A percentile compares a stretch with the other conserved stretches of the same genome.
Evolutionary conservation across 1,140 invertebrate genomes (phyloP).

Genomic region (Drosophila nikananu): DNA sequence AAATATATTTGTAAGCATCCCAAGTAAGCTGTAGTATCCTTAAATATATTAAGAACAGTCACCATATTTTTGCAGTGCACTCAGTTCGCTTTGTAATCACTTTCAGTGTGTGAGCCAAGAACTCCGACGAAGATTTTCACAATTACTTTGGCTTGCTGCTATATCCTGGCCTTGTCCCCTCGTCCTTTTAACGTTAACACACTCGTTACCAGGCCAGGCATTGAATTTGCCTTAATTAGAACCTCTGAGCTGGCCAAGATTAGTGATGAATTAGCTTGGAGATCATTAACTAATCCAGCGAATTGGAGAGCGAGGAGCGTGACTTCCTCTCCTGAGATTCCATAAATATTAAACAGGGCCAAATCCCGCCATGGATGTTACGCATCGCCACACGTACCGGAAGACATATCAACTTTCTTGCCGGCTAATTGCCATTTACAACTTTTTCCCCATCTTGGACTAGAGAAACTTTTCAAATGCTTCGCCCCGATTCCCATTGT

Average conservation of each 20-base stretch:
- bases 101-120: conserved; percentile 52
- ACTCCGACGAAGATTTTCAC: conserved; percentile 26
- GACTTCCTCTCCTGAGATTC: background rate
- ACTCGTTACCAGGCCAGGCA: conserved; percentile 56
- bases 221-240: conserved; percentile 70
- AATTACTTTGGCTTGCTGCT: conserved; percentile 30
- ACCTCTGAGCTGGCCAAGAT: conserved; percentile 19
- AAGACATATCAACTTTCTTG: conserved; percentile 64
- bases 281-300: conserved; percentile 36
- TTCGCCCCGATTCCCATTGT: conserved; percentile 43
- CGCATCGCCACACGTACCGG: conserved; percentile 4
- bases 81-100: conserved; percentile 71
- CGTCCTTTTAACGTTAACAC: conserved; percentile 64
- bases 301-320: conserved; percentile 1
- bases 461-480: conserved; percentile 64
- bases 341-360: conserved; percentile 48
- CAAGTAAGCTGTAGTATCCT: rapidly evolving
- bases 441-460: conserved; percentile 69
- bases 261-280: conserved; percentile 23
- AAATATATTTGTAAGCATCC: background rate
- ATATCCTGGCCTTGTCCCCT: conserved; percentile 23
- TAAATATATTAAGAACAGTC: background rate
- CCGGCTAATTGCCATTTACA: conserved; percentile 79
- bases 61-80: conserved; percentile 5
- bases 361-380: conserved; percentile 9